These are phyloP conservation scores for Artibeus lituratus DNA, from an alignment of 2,797 vertebrate genomes.

Conservation along the genomic window DNA sequence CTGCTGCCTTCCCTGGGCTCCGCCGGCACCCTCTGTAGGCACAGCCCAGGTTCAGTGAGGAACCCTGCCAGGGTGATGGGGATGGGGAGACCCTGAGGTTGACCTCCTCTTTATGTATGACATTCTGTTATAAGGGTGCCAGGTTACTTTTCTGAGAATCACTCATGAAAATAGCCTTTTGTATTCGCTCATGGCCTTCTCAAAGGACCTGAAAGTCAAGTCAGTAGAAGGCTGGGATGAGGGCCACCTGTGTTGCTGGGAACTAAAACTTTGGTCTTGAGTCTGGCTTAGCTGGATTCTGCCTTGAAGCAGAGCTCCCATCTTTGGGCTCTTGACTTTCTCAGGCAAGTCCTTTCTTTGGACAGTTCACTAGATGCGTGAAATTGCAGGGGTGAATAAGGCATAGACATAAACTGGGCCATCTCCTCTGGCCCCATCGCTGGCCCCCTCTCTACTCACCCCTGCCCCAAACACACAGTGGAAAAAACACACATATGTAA, in stretches of 20 bases:
- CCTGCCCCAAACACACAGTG: not conserved
- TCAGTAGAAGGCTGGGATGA: not conserved
- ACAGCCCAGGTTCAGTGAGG: not conserved
- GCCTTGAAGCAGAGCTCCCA: not conserved
- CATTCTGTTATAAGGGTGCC: not conserved
- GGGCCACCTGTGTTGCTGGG: not conserved
- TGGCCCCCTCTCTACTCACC: not conserved
- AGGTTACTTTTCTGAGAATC: not conserved
- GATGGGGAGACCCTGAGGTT: not conserved
- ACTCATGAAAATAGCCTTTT: not conserved
- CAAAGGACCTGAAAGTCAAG: not conserved
- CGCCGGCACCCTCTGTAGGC: not conserved
- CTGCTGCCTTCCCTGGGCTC: not conserved
- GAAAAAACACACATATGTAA: not conserved
- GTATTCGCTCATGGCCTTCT: not conserved
- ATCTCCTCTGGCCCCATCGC: not conserved
- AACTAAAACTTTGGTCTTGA: not conserved
- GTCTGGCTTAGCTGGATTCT: not conserved
- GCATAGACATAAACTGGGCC: not conserved
- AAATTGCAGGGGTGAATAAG: not conserved
- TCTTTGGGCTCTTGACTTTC: not conserved
- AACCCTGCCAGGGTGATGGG: not conserved
- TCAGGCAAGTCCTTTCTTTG: not conserved
- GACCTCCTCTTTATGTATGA: not conserved
- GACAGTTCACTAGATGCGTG: not conserved